These are phyloP conservation scores for Parazoanthus swiftii DNA, from an alignment of 92 coral and sea anemone species.

Conservation along the genomic window DNA sequence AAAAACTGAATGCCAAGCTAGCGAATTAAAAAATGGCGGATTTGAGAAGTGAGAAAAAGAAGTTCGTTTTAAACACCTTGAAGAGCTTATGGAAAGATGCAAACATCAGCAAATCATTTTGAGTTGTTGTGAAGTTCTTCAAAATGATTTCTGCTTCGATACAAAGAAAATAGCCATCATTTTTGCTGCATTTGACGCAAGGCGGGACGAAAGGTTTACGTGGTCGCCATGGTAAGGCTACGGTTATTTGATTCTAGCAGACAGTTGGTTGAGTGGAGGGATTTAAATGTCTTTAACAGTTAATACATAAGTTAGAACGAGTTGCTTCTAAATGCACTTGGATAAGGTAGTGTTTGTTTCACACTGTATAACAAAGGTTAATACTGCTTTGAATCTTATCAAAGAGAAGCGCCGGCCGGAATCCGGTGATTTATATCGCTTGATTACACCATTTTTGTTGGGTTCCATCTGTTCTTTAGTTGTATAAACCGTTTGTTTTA, in stretches of 20 bases:
- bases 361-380: neutral
- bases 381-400: neutral
- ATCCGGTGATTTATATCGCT: too few species aligned
- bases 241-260: neutral
- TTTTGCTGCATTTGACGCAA: slow-evolving; percentile 7
- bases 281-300: too few species aligned
- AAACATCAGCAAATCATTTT: neutral
- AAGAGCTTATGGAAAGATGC: slow-evolving; percentile 1
- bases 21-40: slow-evolving; percentile 13
- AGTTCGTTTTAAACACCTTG: neutral
- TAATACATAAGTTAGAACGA: neutral
- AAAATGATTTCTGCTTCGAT: neutral
- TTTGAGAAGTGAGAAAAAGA: neutral
- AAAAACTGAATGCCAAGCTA: neutral
- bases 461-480: too few species aligned
- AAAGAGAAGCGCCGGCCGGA: too few species aligned
- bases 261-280: neutral
- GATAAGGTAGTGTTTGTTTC: neutral
- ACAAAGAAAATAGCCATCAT: neutral
- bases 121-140: neutral
- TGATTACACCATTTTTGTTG: too few species aligned
- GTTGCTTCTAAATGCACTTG: neutral
- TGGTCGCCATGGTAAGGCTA: slow-evolving; percentile 45
- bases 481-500: too few species aligned
- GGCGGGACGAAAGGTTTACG: slow-evolving; percentile 37